Percentiles rank a stretch among this genome's conserved stretches.
Conservation (phyloP, 2,113 vertebrate species). For the Paracanthobrama guichenoti region DNA sequence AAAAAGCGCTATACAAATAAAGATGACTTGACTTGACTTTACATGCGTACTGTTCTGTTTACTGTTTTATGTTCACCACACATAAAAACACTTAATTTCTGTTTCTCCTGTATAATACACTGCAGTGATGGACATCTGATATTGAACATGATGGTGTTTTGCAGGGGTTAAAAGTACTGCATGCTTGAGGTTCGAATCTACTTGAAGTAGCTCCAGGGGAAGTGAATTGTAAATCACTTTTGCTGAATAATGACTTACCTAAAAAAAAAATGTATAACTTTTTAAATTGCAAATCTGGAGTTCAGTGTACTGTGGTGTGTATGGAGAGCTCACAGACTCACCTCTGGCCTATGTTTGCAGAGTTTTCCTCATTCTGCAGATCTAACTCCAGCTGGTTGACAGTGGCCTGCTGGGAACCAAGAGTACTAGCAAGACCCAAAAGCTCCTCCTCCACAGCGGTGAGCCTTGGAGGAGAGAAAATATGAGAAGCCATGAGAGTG, state of each 20-base stretch:
- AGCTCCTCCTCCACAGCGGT: constrained; percentile 84
- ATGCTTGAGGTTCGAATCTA: neutral
- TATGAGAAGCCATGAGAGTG: neutral
- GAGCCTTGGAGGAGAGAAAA: constrained; percentile 61
- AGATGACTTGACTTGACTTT: no score
- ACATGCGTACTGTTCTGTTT: no score
- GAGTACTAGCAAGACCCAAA: constrained; percentile 59
- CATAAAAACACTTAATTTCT: neutral
- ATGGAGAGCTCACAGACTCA: constrained; percentile 49
- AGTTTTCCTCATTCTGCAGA: constrained; percentile 69
- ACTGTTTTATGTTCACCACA: neutral
- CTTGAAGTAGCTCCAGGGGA: neutral
- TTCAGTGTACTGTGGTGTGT: neutral
- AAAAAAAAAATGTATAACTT: no score
- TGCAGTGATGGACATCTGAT: neutral
- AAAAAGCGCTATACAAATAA: no score
- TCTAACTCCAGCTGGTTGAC: constrained; percentile 81
- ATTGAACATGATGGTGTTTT: neutral
- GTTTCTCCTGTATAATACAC: neutral
- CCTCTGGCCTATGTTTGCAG: constrained; percentile 71
- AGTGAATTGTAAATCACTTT: no score
- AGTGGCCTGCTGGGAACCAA: constrained; percentile 74
- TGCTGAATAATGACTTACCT: no score
- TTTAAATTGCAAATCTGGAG: no score
- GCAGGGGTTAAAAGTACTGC: no score